Evolutionary conservation across 1,140 invertebrate genomes (phyloP).

Genomic region (Lordiphosa collinella): DNA sequence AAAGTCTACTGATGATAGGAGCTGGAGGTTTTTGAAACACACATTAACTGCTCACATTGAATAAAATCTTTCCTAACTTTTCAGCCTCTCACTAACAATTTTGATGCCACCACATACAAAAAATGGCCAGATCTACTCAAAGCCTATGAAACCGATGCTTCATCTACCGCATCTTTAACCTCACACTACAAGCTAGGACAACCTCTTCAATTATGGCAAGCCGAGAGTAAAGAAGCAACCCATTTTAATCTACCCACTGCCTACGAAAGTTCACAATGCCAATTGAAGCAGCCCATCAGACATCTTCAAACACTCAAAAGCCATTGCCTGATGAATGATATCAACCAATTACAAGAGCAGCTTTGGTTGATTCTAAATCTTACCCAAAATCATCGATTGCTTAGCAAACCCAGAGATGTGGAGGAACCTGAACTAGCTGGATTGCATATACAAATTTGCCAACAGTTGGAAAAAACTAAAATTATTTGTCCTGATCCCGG

Average conservation of each 20-base stretch:
- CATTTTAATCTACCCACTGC: slow-evolving; percentile 52
- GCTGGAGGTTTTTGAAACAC: no score
- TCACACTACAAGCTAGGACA: slow-evolving; percentile 52
- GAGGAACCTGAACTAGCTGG: slow-evolving; percentile 23
- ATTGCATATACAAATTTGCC: slow-evolving; percentile 38
- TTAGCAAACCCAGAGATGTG: slow-evolving; percentile 30
- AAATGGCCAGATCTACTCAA: slow-evolving; percentile 57
- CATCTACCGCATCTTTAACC: neutral
- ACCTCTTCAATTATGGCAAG: slow-evolving; percentile 48
- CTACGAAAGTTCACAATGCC: slow-evolving; percentile 45
- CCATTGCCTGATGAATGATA: slow-evolving; percentile 37
- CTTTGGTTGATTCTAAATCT: slow-evolving; percentile 40
- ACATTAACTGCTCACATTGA: no score
- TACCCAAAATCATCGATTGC: slow-evolving; percentile 31
- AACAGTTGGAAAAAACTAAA: neutral
- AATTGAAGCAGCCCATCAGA: slow-evolving; percentile 38
- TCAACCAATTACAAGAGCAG: slow-evolving; percentile 21
- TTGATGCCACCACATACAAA: slow-evolving; percentile 27
- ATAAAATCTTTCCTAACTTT: no score
- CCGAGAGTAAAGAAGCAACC: slow-evolving; percentile 27
- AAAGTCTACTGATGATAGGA: no score
- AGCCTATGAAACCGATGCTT: slow-evolving; percentile 1
- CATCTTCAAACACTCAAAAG: slow-evolving; percentile 46
- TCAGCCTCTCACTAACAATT: neutral
- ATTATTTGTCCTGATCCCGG: slow-evolving; percentile 11